Conservation (phyloP, 2,888 invertebrate species). For the Metellina segmentata region DNA sequence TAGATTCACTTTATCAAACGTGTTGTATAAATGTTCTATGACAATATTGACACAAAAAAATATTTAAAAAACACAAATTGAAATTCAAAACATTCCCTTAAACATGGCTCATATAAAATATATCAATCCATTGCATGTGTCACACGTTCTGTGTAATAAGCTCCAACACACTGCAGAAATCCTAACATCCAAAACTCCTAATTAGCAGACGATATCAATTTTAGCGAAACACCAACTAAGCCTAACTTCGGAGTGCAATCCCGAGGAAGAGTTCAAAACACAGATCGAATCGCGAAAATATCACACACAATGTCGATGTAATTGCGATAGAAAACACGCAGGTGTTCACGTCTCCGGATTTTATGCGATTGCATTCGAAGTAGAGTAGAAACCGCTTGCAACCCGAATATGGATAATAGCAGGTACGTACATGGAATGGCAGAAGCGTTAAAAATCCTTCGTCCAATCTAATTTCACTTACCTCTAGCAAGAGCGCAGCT, state of each 20-base stretch:
- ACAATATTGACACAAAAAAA: no score
- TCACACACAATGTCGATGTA: neutral
- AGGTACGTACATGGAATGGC: constrained; percentile 14
- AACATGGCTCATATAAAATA: no score
- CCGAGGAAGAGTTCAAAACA: neutral
- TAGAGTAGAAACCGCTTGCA: neutral
- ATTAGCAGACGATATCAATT: no score
- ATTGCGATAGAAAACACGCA: neutral
- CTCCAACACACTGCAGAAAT: no score
- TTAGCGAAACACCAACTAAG: constrained; percentile 6
- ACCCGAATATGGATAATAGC: neutral
- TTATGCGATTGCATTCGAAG: neutral
- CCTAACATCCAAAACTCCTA: no score
- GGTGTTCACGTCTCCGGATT: neutral
- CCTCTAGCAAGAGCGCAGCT: constrained; percentile 64
- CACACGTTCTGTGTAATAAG: no score
- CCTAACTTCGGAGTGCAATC: constrained; percentile 5
- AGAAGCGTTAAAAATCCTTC: constrained; percentile 34
- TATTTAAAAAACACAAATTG: no score
- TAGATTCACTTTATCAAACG: no score
- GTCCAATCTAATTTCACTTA: constrained; percentile 44
- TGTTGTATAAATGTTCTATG: no score
- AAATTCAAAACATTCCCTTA: no score
- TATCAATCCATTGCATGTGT: no score
- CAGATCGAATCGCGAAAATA: neutral